phyloP scores from a whole-genome alignment of 2,797 vertebrate species.

The Luscinia luscinia region DNA sequence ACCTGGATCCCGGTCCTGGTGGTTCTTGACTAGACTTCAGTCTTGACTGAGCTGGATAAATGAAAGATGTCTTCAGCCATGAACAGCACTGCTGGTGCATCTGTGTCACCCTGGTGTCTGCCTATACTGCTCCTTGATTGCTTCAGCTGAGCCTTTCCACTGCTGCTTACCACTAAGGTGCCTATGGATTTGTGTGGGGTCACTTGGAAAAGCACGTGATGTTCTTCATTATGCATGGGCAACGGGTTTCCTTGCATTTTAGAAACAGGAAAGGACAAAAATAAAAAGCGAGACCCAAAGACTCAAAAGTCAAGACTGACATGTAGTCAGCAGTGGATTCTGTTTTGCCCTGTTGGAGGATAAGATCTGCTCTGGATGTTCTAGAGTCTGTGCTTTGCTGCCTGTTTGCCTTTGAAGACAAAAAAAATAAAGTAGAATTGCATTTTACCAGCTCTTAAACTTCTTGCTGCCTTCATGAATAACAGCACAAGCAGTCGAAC shows the following conservation, averaged over 20 bases:
- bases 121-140: background rate
- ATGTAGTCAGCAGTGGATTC: background rate
- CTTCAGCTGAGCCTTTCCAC: background rate
- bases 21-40: background rate
- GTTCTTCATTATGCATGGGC: background rate
- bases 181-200: background rate
- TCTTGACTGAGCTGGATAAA: background rate
- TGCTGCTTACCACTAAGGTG: background rate
- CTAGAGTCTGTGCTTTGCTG: background rate
- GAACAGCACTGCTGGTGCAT: background rate
- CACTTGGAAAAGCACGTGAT: background rate
- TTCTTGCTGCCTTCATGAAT: background rate
- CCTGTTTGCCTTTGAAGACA: background rate
- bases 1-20: background rate
- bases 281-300: background rate
- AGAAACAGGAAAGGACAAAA: background rate
- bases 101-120: background rate
- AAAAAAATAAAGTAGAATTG: background rate
- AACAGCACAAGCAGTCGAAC: background rate
- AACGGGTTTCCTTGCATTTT: background rate
- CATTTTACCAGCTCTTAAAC: background rate
- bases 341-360: background rate
- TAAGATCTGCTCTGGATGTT: background rate
- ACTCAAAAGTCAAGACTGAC: background rate
- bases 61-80: accelerated